Evolutionary conservation across 2,888 invertebrate genomes (phyloP).

Genomic region (Sialis lutaria): DNA sequence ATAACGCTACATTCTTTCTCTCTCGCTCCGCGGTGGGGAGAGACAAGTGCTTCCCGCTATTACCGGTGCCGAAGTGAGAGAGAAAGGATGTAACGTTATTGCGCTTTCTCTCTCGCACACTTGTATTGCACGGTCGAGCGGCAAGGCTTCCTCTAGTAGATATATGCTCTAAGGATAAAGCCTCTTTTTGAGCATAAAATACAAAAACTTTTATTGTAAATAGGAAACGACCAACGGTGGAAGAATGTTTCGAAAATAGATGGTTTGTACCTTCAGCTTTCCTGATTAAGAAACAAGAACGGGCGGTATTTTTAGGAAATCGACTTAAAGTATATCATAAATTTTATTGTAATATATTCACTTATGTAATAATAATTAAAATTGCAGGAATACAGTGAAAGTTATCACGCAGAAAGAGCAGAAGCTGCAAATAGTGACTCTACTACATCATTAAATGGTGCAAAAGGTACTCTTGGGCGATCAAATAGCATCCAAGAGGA

Average conservation of each 20-base stretch:
- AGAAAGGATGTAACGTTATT: no score
- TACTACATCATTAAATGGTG: constrained; percentile 36
- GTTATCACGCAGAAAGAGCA: constrained; percentile 55
- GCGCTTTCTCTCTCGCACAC: no score
- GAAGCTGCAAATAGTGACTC: constrained; percentile 40
- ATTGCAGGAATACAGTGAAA: constrained; percentile 54
- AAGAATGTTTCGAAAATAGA: constrained; percentile 90
- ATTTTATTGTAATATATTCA: background rate
- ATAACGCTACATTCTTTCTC: no score
- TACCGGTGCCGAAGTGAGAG: no score
- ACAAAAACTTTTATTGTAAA: constrained; percentile 15
- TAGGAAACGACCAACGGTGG: constrained; percentile 84
- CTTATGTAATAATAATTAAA: constrained; percentile 6
- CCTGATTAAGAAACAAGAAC: constrained; percentile 82
- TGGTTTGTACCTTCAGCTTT: constrained; percentile 88
- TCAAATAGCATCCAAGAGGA: constrained; percentile 79
- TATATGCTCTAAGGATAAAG: no score
- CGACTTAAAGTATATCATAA: constrained; percentile 46
- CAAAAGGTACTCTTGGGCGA: constrained; percentile 39
- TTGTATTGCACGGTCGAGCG: no score
- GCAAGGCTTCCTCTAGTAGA: no score
- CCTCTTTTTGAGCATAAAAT: background rate
- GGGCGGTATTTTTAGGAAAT: constrained; percentile 70
- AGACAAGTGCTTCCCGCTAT: no score
- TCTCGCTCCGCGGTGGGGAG: no score